A percentile compares a stretch with the other conserved stretches of the same genome.
These are phyloP conservation scores for Ivindomyrus marchei DNA, from an alignment of 2,113 vertebrate genomes.

Conservation along the genomic window DNA sequence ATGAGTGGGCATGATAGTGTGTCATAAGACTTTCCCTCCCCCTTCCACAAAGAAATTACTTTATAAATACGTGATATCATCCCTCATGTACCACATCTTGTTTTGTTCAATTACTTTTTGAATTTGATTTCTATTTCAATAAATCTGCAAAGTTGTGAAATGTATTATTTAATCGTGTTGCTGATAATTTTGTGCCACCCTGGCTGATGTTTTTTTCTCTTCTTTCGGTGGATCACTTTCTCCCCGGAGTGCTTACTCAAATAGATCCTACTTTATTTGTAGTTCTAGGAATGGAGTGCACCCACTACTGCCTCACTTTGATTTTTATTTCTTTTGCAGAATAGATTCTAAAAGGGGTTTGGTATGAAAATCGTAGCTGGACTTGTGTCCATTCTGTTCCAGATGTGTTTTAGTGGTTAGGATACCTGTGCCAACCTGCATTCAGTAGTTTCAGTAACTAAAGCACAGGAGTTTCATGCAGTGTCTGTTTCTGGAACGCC, in stretches of 20 bases:
- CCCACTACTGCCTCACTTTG: not conserved
- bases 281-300: not conserved
- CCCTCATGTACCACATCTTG: not conserved
- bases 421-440: not conserved
- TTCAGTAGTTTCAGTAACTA: not conserved
- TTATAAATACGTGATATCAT: not conserved
- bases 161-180: not conserved
- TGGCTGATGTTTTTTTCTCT: not conserved
- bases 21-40: not conserved
- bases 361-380: constrained; percentile 1
- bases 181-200: not conserved
- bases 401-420: not conserved
- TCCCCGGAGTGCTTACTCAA: not conserved
- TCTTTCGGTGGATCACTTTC: not conserved
- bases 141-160: constrained; percentile 17
- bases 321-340: constrained; percentile 13
- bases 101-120: constrained; percentile 17
- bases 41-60: not conserved
- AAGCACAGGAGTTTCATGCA: not conserved
- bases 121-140: constrained; percentile 6
- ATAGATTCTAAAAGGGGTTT: not conserved
- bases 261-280: not conserved
- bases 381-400: not conserved
- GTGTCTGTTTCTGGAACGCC: not conserved
- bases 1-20: constrained; percentile 10